These are phyloP conservation scores for Kryptopterus vitreolus DNA, from an alignment of 2,797 vertebrate species.

Conservation along the genomic window DNA sequence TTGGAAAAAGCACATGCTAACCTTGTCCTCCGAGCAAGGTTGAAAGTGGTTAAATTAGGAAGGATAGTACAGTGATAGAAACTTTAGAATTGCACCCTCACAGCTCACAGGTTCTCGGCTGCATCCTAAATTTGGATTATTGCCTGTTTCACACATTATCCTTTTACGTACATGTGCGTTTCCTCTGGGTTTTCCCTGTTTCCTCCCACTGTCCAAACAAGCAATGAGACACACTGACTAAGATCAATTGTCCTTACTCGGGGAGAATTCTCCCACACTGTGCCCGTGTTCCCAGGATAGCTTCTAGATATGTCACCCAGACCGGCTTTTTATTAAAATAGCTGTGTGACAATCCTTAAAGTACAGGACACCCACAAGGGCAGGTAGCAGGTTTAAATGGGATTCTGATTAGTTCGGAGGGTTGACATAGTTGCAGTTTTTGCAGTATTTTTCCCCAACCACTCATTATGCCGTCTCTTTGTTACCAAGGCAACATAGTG, in stretches of 20 bases:
- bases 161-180: background rate
- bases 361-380: constrained; percentile 54
- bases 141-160: background rate
- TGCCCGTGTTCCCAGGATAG: background rate
- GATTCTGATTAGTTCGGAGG: constrained; percentile 74
- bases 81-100: background rate
- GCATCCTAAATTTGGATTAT: background rate
- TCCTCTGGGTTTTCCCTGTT: background rate
- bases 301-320: background rate
- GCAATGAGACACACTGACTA: background rate
- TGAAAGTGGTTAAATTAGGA: background rate
- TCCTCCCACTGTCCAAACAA: background rate
- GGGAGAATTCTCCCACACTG: background rate
- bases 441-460: constrained; percentile 48
- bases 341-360: constrained; percentile 52
- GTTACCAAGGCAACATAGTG: constrained; percentile 68
- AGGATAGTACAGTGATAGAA: background rate
- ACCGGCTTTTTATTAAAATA: background rate
- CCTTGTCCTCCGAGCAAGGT: background rate
- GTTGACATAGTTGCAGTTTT: constrained; percentile 67
- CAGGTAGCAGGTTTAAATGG: constrained; percentile 60
- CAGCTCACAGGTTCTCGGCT: background rate
- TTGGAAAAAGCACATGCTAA: background rate
- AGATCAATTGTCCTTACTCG: background rate
- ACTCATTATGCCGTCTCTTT: constrained; percentile 60